Evolutionary conservation across 35 echinoderm and acorn worm genomes (phyloP).

Genomic region (Eucidaris tribuloides): DNA sequence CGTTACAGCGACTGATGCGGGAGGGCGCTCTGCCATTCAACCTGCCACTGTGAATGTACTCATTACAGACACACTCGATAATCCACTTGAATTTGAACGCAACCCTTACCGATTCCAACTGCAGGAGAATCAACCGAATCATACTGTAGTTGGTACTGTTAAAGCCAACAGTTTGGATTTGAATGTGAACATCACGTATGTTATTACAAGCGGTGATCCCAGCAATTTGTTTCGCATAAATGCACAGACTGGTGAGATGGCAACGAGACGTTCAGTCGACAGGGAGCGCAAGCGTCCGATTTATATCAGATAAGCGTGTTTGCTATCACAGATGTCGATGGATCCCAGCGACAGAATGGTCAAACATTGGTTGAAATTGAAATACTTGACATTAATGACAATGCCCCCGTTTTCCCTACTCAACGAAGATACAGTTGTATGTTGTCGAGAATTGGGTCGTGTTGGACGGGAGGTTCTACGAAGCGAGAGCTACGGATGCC

Average conservation of each 20-base stretch:
- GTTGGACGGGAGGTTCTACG: slow-evolving; percentile 74
- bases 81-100: slow-evolving; percentile 65
- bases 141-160: slow-evolving; percentile 65
- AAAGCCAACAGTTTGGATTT: slow-evolving; percentile 64
- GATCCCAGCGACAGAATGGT: slow-evolving; percentile 53
- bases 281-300: slow-evolving; percentile 37
- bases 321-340: slow-evolving; percentile 62
- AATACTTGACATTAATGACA: slow-evolving; percentile 92
- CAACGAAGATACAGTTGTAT: slow-evolving; percentile 38
- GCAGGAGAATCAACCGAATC: slow-evolving; percentile 48
- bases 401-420: slow-evolving; percentile 56
- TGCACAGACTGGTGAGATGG: slow-evolving; percentile 52
- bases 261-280: slow-evolving; percentile 46
- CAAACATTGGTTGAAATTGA: slow-evolving; percentile 57
- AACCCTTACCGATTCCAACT: slow-evolving; percentile 61
- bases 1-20: slow-evolving; percentile 66
- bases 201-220: slow-evolving; percentile 84
- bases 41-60: slow-evolving; percentile 48
- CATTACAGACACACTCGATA: slow-evolving; percentile 82
- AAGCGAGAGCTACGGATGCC: slow-evolving; percentile 57
- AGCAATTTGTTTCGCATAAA: slow-evolving; percentile 72
- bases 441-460: slow-evolving; percentile 94
- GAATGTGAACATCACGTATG: slow-evolving; percentile 70
- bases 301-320: slow-evolving; percentile 49
- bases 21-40: slow-evolving; percentile 1